Conservation (phyloP, 2,113 vertebrate genomes). For the Stigmatopora nigra region DNA sequence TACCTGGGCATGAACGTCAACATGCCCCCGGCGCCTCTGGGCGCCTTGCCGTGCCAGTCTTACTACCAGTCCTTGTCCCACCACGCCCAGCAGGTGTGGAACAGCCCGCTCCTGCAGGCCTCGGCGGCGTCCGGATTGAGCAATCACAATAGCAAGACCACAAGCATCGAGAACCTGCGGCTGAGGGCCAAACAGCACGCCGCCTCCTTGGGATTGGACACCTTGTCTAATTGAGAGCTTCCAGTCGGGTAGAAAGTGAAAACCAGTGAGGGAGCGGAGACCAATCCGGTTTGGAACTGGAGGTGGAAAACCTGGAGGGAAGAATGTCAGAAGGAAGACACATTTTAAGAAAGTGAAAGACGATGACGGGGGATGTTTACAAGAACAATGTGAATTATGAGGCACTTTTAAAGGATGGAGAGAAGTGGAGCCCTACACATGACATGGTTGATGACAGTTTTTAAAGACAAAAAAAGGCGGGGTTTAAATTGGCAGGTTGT, state of each 20-base stretch:
- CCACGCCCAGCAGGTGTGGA: conserved; percentile 92
- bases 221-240: conserved; percentile 82
- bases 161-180: conserved; percentile 95
- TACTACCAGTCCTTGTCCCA: conserved; percentile 97
- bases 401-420: conserved; percentile 48
- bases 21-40: conserved; percentile 81
- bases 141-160: conserved; percentile 97
- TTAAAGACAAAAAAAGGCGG: no score
- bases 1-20: conserved; percentile 95
- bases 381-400: conserved; percentile 51
- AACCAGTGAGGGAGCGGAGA: background rate
- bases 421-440: background rate
- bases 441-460: background rate
- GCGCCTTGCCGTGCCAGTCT: conserved; percentile 93
- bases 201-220: conserved; percentile 91
- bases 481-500: no score
- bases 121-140: conserved; percentile 72
- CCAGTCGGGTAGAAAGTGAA: background rate
- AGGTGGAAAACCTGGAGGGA: background rate
- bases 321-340: conserved; percentile 13
- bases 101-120: conserved; percentile 85
- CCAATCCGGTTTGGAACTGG: background rate
- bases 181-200: conserved; percentile 95
- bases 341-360: conserved; percentile 19
- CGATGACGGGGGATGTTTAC: conserved; percentile 52